Evolutionary conservation across 2,113 vertebrate species (phyloP).

Genomic region (Corythoichthys intestinalis): DNA sequence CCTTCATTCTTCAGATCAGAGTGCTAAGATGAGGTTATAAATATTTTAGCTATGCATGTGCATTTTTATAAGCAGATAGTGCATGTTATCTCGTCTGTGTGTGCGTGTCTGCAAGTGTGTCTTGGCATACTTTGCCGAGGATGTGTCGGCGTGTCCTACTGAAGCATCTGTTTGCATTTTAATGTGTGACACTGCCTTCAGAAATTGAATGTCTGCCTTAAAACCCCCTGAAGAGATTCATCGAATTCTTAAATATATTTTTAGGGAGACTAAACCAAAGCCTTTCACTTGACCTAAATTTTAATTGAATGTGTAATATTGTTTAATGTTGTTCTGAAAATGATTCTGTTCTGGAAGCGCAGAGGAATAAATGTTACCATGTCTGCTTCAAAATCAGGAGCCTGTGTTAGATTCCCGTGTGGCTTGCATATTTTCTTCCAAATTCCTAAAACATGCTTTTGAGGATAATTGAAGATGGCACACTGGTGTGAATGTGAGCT

Average conservation of each 20-base stretch:
- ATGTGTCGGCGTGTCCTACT: conserved; percentile 13
- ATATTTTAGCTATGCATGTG: conserved; percentile 64
- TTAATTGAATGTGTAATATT: too few relatives aligned
- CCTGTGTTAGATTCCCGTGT: too few relatives aligned
- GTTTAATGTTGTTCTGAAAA: too few relatives aligned
- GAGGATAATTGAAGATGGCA: too few relatives aligned
- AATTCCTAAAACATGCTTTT: too few relatives aligned
- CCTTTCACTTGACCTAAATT: too few relatives aligned
- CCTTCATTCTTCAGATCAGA: conserved; percentile 24
- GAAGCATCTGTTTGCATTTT: conserved; percentile 38
- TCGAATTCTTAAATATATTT: background rate
- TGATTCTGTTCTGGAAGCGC: too few relatives aligned
- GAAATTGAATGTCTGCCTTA: conserved; percentile 9
- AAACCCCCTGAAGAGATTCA: background rate
- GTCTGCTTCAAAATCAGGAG: too few relatives aligned
- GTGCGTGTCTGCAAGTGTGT: background rate
- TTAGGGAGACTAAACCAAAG: background rate
- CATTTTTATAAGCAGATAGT: conserved; percentile 38
- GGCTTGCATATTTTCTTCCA: too few relatives aligned
- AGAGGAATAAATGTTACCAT: too few relatives aligned
- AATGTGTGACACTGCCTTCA: conserved; percentile 13
- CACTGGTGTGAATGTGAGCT: too few relatives aligned
- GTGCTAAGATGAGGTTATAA: conserved; percentile 57
- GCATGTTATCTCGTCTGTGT: conserved; percentile 23
- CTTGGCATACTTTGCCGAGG: conserved; percentile 22